Percentiles rank a stretch among this genome's conserved stretches.
Conservation (phyloP, 2,113 vertebrate species). For the Speoplatyrhinus poulsoni region DNA sequence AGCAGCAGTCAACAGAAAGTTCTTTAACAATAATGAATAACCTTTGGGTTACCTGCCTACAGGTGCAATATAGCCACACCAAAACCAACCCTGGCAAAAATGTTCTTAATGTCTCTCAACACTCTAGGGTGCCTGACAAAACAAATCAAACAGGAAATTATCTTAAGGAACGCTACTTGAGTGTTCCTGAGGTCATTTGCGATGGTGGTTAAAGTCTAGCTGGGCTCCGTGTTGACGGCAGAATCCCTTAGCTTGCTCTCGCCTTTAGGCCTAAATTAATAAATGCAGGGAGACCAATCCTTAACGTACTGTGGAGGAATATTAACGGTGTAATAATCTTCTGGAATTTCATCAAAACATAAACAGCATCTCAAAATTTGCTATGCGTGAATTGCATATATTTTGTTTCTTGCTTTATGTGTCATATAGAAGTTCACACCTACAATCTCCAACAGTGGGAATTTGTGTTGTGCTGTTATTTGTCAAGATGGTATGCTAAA, state of each 20-base stretch:
- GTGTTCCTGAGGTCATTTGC: slow-evolving; percentile 72
- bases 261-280: slow-evolving; percentile 76
- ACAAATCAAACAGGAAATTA: neutral
- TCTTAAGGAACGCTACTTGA: slow-evolving; percentile 36
- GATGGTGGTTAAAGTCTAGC: slow-evolving; percentile 77
- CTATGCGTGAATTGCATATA: slow-evolving; percentile 27
- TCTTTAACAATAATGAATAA: no score
- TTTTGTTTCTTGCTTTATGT: slow-evolving; percentile 24
- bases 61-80: neutral
- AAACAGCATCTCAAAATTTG: slow-evolving; percentile 12
- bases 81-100: slow-evolving; percentile 13
- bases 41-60: no score
- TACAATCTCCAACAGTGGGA: neutral
- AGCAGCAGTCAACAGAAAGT: no score
- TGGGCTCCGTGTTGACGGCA: slow-evolving; percentile 75
- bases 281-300: slow-evolving; percentile 73
- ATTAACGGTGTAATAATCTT: slow-evolving; percentile 35
- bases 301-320: slow-evolving; percentile 59
- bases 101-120: slow-evolving; percentile 14
- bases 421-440: neutral
- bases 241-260: slow-evolving; percentile 76
- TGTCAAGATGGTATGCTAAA: no score
- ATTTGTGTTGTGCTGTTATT: no score
- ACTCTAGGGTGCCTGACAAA: slow-evolving; percentile 20
- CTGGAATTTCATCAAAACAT: neutral